Conservation (phyloP, 2,797 vertebrate genomes). For the Remorina albescens region DNA sequence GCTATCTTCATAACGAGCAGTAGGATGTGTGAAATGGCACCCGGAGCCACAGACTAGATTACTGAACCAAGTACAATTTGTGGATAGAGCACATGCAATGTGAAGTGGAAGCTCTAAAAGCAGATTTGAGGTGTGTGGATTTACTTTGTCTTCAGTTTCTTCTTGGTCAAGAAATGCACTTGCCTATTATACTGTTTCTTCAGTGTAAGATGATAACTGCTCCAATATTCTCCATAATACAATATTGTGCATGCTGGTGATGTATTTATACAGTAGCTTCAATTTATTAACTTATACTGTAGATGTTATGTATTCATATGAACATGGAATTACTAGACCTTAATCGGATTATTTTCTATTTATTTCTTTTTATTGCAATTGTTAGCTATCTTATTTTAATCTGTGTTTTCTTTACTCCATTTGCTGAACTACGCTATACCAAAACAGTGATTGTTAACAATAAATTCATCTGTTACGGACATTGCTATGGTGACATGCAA, state of each 20-base stretch:
- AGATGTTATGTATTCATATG: constrained; percentile 99
- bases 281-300: constrained; percentile 98
- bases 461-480: constrained; percentile 95
- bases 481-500: constrained; percentile 94
- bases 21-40: constrained; percentile 61
- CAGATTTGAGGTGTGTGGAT: constrained; percentile 91
- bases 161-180: constrained; percentile 92
- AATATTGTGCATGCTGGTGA: constrained; percentile 99
- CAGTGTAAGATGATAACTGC: constrained; percentile 94
- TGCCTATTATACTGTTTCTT: constrained; percentile 96
- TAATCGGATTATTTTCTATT: constrained; percentile 89
- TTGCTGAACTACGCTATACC: constrained; percentile 95
- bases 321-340: constrained; percentile 92
- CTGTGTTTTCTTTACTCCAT: constrained; percentile 88
- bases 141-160: constrained; percentile 85
- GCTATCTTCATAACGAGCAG: constrained; percentile 52
- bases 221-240: constrained; percentile 96
- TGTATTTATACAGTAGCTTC: constrained; percentile 99
- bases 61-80: constrained; percentile 54
- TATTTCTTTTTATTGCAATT: constrained; percentile 87
- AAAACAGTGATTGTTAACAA: constrained; percentile 95
- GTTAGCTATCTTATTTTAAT: constrained; percentile 86
- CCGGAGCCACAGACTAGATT: constrained; percentile 68
- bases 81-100: constrained; percentile 76
- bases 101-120: constrained; percentile 84